A percentile compares a stretch with the other conserved stretches of the same genome.
Conservation (phyloP, 1,140 invertebrate species). For the Pseudomyrmex gracilis region DNA sequence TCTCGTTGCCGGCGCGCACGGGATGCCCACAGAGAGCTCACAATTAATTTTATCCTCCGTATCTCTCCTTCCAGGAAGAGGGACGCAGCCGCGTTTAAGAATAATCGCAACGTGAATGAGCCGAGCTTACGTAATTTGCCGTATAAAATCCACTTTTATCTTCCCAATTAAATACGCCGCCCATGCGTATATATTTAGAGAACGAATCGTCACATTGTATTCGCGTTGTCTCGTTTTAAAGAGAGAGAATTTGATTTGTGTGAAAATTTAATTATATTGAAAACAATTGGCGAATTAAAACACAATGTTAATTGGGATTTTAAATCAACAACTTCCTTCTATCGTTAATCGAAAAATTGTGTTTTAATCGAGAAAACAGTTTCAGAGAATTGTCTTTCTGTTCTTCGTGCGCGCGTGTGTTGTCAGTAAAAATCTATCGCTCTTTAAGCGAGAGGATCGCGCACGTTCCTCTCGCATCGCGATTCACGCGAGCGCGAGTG, state of each 20-base stretch:
- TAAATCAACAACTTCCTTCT: too few relatives aligned
- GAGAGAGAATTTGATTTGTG: too few relatives aligned
- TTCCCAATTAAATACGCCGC: not conserved
- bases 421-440: not conserved
- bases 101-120: slow-evolving; percentile 37
- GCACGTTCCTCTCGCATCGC: not conserved
- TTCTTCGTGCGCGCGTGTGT: not conserved
- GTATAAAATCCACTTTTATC: slow-evolving; percentile 5
- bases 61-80: slow-evolving; percentile 48
- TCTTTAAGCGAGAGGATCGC: not conserved
- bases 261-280: too few relatives aligned
- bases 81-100: slow-evolving; percentile 15
- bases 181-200: not conserved
- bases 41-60: slow-evolving; percentile 49
- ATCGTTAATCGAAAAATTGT: too few relatives aligned
- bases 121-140: slow-evolving; percentile 34
- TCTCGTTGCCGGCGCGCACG: slow-evolving; percentile 1
- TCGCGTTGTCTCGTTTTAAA: not conserved
- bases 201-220: not conserved
- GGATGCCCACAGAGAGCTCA: slow-evolving; percentile 10
- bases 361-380: too few relatives aligned
- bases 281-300: too few relatives aligned
- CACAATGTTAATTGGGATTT: too few relatives aligned
- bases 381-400: too few relatives aligned
- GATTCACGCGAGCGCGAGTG: not conserved